Percentiles rank a stretch among this genome's conserved stretches.
These are phyloP conservation scores for Drosophila austrosaltans DNA, from an alignment of 2,888 invertebrate genomes.

Conservation along the genomic window DNA sequence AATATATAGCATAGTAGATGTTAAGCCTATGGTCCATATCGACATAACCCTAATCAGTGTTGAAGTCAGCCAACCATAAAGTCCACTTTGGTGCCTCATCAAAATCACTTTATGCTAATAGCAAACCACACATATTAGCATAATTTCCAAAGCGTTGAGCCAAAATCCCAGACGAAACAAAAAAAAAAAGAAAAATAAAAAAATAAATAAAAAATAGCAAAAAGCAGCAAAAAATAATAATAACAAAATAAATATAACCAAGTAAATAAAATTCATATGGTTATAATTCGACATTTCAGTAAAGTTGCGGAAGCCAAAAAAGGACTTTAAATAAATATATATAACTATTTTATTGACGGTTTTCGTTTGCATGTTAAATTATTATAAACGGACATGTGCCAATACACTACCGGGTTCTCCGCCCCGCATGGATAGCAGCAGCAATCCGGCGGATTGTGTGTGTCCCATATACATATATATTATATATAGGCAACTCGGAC, in stretches of 20 bases:
- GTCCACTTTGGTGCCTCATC: conserved; percentile 76
- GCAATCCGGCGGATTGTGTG: conserved; percentile 12
- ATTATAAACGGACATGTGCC: conserved; percentile 73
- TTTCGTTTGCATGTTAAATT: conserved; percentile 66
- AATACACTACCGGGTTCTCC: conserved; percentile 21
- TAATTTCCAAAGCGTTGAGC: conserved; percentile 60
- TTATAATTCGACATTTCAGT: conserved; percentile 38
- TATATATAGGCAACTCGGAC: conserved; percentile 22
- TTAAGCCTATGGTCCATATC: conserved; percentile 18
- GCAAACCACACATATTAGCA: conserved; percentile 66
- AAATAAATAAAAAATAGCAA: conserved; percentile 29
- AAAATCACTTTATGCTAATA: conserved; percentile 78
- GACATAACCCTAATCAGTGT: conserved; percentile 69
- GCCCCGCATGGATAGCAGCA: background rate
- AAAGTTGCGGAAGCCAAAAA: conserved; percentile 46
- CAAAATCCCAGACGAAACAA: background rate
- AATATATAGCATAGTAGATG: conserved; percentile 10
- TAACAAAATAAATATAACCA: conserved; percentile 8
- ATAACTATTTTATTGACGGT: conserved; percentile 68
- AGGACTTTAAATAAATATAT: conserved; percentile 56
- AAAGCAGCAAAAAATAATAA: too few species aligned
- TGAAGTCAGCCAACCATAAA: conserved; percentile 70
- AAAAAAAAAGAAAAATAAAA: background rate
- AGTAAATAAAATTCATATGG: conserved; percentile 49
- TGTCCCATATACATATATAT: conserved; percentile 36